Conservation (phyloP, 2,888 invertebrate genomes). For the Erebia epiphron region DNA sequence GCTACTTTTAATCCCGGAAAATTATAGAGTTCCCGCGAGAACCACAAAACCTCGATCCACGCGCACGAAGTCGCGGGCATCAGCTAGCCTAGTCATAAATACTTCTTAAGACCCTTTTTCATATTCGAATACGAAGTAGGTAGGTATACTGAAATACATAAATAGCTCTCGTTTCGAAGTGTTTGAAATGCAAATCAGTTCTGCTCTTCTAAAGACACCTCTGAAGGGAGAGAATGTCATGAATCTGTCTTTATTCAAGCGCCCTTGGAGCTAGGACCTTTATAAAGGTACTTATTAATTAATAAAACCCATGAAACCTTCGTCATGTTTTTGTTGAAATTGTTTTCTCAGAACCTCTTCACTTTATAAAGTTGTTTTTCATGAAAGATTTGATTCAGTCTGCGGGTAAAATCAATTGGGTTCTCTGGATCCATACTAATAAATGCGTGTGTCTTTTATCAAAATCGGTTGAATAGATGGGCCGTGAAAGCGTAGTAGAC, state of each 20-base stretch:
- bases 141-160: background rate
- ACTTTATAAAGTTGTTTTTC: background rate
- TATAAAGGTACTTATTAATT: conserved; percentile 2
- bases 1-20: too few relatives aligned
- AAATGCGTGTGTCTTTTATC: too few relatives aligned
- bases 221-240: conserved; percentile 13
- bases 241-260: conserved; percentile 18
- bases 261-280: background rate
- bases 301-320: background rate
- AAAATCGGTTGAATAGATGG: too few relatives aligned
- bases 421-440: too few relatives aligned
- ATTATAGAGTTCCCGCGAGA: too few relatives aligned
- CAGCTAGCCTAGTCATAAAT: too few relatives aligned
- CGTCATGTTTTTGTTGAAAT: background rate
- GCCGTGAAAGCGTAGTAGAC: too few relatives aligned
- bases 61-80: too few relatives aligned
- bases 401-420: background rate
- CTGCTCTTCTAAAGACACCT: conserved; percentile 16
- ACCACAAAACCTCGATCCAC: too few relatives aligned
- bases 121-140: background rate
- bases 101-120: background rate
- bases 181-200: conserved; percentile 27
- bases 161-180: conserved; percentile 1
- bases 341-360: background rate
- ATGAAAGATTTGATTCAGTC: background rate